Evolutionary conservation across 1,140 invertebrate genomes (phyloP).

Genomic region (Paracyclopina nana): DNA sequence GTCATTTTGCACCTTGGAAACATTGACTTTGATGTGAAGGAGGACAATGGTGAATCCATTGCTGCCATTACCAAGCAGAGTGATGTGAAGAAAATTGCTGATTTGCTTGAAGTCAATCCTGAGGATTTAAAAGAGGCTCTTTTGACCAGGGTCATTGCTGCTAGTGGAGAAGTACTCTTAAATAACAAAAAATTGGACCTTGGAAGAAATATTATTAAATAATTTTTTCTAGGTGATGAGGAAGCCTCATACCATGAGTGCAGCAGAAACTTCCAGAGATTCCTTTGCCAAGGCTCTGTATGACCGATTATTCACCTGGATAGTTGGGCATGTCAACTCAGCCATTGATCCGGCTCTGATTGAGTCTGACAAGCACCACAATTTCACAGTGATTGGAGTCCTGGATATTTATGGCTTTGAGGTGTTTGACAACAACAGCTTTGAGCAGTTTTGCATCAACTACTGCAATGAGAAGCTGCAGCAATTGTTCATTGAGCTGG

Average conservation of each 20-base stretch:
- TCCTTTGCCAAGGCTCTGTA: conserved; percentile 85
- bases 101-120: conserved; percentile 47
- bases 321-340: conserved; percentile 67
- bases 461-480: conserved; percentile 94
- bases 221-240: conserved; percentile 55
- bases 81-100: conserved; percentile 40
- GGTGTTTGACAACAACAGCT: conserved; percentile 83
- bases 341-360: conserved; percentile 39
- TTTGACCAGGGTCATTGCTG: conserved; percentile 68
- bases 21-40: conserved; percentile 37
- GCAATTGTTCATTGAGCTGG: conserved; percentile 85
- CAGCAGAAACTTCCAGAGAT: conserved; percentile 75
- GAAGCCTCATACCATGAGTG: conserved; percentile 60
- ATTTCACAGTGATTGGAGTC: conserved; percentile 74
- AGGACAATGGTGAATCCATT: conserved; percentile 44
- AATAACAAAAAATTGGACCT: too few relatives aligned
- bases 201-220: too few relatives aligned
- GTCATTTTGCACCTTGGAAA: conserved; percentile 74
- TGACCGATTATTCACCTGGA: conserved; percentile 76
- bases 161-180: conserved; percentile 57
- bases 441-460: conserved; percentile 92
- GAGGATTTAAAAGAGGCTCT: conserved; percentile 51
- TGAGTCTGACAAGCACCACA: conserved; percentile 31
- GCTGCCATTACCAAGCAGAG: conserved; percentile 34
- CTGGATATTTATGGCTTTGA: conserved; percentile 95